These are phyloP conservation scores for Aurelia coerulea DNA, from an alignment of 30 jellyfish, hydroid and myxozoan species.

Conservation along the genomic window DNA sequence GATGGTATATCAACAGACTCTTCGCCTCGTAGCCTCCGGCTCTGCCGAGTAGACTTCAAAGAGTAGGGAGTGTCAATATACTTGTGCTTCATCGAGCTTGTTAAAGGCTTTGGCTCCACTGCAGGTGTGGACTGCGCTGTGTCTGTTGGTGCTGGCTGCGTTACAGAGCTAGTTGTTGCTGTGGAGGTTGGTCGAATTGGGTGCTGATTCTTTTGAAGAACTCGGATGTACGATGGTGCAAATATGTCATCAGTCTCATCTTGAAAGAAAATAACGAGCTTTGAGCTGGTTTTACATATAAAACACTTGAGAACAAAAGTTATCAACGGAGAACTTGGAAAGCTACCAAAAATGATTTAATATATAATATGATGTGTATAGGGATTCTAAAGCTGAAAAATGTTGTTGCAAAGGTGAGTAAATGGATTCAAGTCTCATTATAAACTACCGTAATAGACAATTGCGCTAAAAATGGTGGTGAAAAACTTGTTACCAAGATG, in stretches of 20 bases:
- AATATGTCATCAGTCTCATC: constrained; percentile 61
- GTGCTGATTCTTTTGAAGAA: constrained; percentile 50
- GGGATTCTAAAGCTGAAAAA: not conserved
- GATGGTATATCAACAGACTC: constrained; percentile 54
- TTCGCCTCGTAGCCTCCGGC: constrained; percentile 68
- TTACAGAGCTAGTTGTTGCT: not conserved
- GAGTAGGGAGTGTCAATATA: constrained; percentile 1
- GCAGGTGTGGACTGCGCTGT: not conserved
- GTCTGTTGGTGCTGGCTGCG: not conserved
- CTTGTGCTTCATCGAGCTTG: not conserved
- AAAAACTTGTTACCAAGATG: too few relatives aligned
- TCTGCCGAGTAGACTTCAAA: constrained; percentile 50
- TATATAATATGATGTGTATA: too few relatives aligned
- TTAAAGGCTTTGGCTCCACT: not conserved
- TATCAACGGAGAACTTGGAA: too few relatives aligned
- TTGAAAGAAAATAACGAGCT: not conserved
- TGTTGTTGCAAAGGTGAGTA: not conserved
- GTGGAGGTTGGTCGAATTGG: constrained; percentile 58
- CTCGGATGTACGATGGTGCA: constrained; percentile 75
- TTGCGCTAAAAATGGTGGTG: too few relatives aligned
- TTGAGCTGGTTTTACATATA: too few relatives aligned
- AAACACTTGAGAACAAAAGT: too few relatives aligned
- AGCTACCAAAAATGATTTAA: too few relatives aligned
- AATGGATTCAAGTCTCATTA: too few relatives aligned
- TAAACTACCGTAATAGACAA: too few relatives aligned